phyloP scores from a whole-genome alignment of 2,797 vertebrate genomes.

The Anas bernieri region DNA sequence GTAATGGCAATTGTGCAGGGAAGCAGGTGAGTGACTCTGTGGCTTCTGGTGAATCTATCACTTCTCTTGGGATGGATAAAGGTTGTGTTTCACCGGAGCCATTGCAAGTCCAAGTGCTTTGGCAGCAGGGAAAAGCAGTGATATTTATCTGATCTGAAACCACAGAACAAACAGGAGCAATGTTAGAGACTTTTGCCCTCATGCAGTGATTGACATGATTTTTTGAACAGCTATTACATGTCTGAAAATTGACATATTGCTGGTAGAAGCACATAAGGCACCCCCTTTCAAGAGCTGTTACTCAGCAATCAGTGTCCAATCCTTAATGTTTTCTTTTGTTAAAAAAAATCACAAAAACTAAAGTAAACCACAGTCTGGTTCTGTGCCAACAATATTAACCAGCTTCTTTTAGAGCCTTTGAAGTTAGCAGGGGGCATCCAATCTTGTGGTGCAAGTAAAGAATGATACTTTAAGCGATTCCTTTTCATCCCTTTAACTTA shows the following conservation, averaged over 20 bases:
- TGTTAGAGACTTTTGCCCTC: not conserved
- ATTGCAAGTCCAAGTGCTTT: not conserved
- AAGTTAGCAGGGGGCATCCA: slow-evolving; percentile 95
- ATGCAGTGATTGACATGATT: not conserved
- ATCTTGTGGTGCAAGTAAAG: slow-evolving; percentile 90
- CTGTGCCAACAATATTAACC: slow-evolving; percentile 92
- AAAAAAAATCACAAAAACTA: slow-evolving; percentile 81
- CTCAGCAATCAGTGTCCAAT: slow-evolving; percentile 33
- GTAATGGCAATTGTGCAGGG: not conserved
- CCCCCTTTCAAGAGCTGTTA: not conserved
- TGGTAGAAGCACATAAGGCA: slow-evolving; percentile 42
- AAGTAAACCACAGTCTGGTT: slow-evolving; percentile 90
- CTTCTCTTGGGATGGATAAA: not conserved
- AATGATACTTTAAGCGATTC: slow-evolving; percentile 97
- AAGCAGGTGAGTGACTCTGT: not conserved
- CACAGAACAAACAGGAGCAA: not conserved
- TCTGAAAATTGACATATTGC: slow-evolving; percentile 30
- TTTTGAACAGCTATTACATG: not conserved
- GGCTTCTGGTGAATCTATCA: not conserved
- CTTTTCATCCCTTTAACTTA: slow-evolving; percentile 99
- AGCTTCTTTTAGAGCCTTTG: slow-evolving; percentile 91
- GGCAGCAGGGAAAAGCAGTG: not conserved
- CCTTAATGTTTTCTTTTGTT: slow-evolving; percentile 71
- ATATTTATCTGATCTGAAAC: not conserved
- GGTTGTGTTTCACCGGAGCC: not conserved